phyloP scores from a whole-genome alignment of 2,113 vertebrate genomes.

The Crotalus tigris region DNA sequence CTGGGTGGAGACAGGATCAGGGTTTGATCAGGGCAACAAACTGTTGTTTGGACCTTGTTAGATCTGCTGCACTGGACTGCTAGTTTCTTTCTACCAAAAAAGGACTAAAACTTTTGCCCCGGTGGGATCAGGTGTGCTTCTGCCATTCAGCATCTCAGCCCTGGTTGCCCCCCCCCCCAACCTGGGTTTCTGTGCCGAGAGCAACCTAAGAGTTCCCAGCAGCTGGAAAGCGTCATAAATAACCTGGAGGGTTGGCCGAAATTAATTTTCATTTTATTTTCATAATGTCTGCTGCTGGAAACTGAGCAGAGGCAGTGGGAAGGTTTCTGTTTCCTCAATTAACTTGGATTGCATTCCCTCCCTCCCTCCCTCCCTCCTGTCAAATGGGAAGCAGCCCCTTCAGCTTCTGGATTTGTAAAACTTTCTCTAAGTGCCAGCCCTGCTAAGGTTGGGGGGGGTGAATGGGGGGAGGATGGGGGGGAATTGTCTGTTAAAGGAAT shows the following conservation, averaged over 20 bases:
- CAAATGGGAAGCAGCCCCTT: constrained; percentile 52
- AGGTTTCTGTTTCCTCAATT: constrained; percentile 67
- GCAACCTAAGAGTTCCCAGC: not conserved
- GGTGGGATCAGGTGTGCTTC: not conserved
- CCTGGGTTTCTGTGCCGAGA: not conserved
- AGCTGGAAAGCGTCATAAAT: constrained; percentile 38
- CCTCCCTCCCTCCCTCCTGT: constrained; percentile 42
- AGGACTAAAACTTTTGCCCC: too few species aligned
- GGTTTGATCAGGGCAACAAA: fast-evolving
- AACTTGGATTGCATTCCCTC: constrained; percentile 53
- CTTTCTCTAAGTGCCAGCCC: constrained; percentile 63
- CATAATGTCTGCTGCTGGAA: constrained; percentile 12
- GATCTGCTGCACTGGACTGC: not conserved
- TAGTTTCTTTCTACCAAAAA: not conserved
- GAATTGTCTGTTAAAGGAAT: constrained; percentile 54
- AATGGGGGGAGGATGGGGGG: not conserved
- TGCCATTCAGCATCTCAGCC: constrained; percentile 11
- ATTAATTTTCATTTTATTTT: constrained; percentile 55
- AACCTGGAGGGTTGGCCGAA: not conserved
- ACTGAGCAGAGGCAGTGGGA: constrained; percentile 25
- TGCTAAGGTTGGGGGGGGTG: constrained; percentile 39
- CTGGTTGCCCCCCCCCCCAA: not conserved
- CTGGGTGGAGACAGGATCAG: not conserved
- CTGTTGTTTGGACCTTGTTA: not conserved
- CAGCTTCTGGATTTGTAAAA: constrained; percentile 63